phyloP scores from a whole-genome alignment of 1,140 invertebrate species.

The Diploscapter pachys region DNA sequence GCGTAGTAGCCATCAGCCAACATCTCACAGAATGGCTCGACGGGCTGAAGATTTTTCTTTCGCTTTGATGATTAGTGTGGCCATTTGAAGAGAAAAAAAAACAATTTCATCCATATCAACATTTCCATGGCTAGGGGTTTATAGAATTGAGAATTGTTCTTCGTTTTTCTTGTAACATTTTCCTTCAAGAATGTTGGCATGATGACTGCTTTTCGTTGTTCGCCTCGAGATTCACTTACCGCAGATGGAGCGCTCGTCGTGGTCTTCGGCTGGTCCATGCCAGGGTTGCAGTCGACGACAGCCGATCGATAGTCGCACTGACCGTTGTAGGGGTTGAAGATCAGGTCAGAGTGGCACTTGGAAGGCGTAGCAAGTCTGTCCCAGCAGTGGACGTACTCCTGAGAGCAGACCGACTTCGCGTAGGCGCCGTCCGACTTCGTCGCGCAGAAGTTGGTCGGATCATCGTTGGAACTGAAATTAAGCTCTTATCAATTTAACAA shows the following conservation, averaged over 20 bases:
- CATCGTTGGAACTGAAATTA: too few relatives aligned
- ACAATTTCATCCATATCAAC: background rate
- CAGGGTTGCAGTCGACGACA: background rate
- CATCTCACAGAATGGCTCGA: slow-evolving; percentile 15
- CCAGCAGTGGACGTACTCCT: too few relatives aligned
- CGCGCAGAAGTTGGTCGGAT: too few relatives aligned
- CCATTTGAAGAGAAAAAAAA: background rate
- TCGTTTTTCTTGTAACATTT: too few relatives aligned
- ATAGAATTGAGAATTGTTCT: background rate
- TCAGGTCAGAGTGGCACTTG: background rate
- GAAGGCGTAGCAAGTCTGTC: too few relatives aligned
- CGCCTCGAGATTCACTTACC: background rate
- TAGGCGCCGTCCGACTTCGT: too few relatives aligned
- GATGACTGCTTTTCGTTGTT: background rate
- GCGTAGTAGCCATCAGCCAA: slow-evolving; percentile 11
- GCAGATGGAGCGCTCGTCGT: background rate
- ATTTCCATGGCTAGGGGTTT: background rate
- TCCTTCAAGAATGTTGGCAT: background rate
- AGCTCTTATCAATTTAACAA: too few relatives aligned
- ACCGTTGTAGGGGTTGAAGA: background rate
- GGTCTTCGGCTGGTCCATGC: background rate
- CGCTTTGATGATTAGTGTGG: too few relatives aligned
- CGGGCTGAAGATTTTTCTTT: background rate
- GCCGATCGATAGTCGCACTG: background rate
- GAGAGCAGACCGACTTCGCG: too few relatives aligned